Conservation (phyloP, 2,797 vertebrate genomes). For the Phaenicophaeus curvirostris region DNA sequence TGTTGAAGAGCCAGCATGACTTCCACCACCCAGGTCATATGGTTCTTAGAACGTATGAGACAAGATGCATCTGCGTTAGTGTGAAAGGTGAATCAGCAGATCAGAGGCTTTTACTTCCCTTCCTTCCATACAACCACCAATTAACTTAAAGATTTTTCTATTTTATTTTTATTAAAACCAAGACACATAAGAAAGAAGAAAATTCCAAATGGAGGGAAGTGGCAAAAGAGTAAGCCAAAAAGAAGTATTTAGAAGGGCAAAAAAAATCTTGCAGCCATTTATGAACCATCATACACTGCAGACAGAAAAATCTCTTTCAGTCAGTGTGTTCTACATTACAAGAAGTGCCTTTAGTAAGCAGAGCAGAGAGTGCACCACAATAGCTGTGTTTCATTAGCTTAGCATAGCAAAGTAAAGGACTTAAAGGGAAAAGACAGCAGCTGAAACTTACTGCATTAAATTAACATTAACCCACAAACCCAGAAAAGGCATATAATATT, state of each 20-base stretch:
- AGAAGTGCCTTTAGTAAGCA: background rate
- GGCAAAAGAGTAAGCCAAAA: background rate
- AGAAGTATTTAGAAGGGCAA: background rate
- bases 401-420: background rate
- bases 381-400: constrained; percentile 1
- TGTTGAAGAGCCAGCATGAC: background rate
- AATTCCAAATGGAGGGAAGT: background rate
- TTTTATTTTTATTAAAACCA: background rate
- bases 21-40: background rate
- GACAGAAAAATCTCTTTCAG: constrained; percentile 6
- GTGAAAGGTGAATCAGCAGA: background rate
- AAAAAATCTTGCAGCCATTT: background rate
- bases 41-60: background rate
- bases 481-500: constrained; percentile 20
- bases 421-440: constrained; percentile 42
- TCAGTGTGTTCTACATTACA: background rate
- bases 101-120: background rate
- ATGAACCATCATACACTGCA: background rate
- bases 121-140: background rate
- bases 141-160: background rate
- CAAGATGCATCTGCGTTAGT: background rate
- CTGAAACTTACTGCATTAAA: constrained; percentile 54
- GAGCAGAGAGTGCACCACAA: background rate
- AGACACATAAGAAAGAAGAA: background rate
- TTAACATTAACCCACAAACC: constrained; percentile 51